phyloP scores from a whole-genome alignment of 2,113 vertebrate species.

The Cyanoderma ruficeps region DNA sequence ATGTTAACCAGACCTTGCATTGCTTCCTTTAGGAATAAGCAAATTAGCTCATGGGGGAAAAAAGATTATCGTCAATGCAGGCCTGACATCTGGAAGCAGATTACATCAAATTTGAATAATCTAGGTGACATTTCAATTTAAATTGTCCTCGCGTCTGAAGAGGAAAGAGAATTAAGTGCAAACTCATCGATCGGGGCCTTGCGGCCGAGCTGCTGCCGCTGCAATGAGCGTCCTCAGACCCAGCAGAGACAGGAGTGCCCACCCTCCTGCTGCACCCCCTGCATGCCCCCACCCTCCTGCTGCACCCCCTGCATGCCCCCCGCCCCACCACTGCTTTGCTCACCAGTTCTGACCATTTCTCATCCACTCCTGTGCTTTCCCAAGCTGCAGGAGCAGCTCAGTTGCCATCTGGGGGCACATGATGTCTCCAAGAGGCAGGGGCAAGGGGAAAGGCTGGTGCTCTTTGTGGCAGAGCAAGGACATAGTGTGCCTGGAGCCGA shows the following conservation, averaged over 20 bases:
- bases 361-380: not conserved
- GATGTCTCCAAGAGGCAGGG: not conserved
- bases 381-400: no score
- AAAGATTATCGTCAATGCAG: not conserved
- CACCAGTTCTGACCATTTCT: rapidly evolving
- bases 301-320: rapidly evolving
- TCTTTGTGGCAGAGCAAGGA: not conserved
- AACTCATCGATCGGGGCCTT: not conserved
- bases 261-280: rapidly evolving
- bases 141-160: not conserved
- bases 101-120: not conserved
- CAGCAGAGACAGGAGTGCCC: rapidly evolving
- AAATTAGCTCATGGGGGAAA: not conserved
- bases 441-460: not conserved
- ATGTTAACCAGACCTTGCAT: not conserved
- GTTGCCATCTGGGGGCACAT: rapidly evolving
- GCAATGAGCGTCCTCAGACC: not conserved
- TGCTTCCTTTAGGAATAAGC: not conserved
- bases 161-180: not conserved
- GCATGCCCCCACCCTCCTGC: rapidly evolving
- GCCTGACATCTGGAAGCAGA: not conserved
- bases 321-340: rapidly evolving
- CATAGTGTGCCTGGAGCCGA: rapidly evolving
- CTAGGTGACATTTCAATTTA: not conserved
- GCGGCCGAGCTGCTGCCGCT: not conserved